Percentiles rank a stretch among this genome's conserved stretches.
These are phyloP conservation scores for Tipula helvola DNA, from an alignment of 2,888 invertebrate species.

Conservation along the genomic window DNA sequence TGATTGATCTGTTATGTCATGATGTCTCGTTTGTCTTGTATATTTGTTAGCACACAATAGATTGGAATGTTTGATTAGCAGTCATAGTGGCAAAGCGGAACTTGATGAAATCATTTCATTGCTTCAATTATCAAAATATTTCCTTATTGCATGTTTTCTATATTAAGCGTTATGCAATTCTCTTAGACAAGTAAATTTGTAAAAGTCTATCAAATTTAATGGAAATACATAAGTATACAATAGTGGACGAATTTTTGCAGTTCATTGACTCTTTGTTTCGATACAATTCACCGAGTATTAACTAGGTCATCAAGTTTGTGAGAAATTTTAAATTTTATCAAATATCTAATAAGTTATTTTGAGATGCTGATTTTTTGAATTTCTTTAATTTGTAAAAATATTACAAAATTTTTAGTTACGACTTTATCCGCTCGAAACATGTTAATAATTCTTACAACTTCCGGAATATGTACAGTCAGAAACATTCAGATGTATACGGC, in stretches of 20 bases:
- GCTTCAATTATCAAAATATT: neutral
- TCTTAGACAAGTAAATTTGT: neutral
- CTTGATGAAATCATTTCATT: neutral
- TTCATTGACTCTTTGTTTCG: neutral
- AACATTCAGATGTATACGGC: no score
- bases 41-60: neutral
- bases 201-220: neutral
- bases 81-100: neutral
- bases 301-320: no score
- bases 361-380: no score
- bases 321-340: no score
- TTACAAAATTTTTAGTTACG: no score
- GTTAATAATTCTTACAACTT: no score
- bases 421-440: no score
- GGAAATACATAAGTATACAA: neutral
- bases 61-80: neutral
- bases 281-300: neutral
- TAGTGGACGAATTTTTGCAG: neutral
- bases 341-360: no score
- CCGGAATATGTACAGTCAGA: no score
- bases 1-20: neutral
- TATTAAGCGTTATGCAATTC: neutral
- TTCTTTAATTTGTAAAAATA: no score
- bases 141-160: neutral
- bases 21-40: neutral